Base-by-base conservation (phyloP, 1,140 invertebrate genomes). In the Hydropsyche tenuis region DNA sequence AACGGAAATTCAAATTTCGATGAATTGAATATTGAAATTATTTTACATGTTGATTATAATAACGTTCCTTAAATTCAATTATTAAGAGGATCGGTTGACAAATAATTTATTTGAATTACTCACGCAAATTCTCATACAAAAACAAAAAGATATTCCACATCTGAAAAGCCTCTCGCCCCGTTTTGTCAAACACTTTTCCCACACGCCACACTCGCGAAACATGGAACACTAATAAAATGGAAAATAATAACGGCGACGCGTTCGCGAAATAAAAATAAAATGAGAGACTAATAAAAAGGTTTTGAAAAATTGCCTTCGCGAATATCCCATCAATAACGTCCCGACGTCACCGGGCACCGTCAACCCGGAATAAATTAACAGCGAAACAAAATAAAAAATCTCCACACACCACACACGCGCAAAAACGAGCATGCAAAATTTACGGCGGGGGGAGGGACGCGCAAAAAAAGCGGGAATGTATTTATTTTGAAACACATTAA, bases 261-360 rank as follows among this genome's bases (percentile, higher is more conserved):
- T 11, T 53, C n/a, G n/a, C 30, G 30, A 37, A 60, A 60, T 25
- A 60, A 60, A 25, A 56, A 56, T 56, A 56, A 60, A 25, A 60
- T 60, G 22, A 60, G 25, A 5, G 9, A 60, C 20, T 25, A 60
- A 25, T 60, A 60, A 60, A 60, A 60, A 25, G 56, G 56, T 60
- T 60, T 60, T 27, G 56, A 60, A 60, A 60, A 60, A 60, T 60
- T 27, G 56, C 56, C 23, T 25, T 60, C 56, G 23, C 56, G 56
- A 60, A 60, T 60, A 60, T 23, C 56, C 23, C 56, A 60, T 60
- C 56, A 60, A 60, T 60, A 60, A 60, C 23, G 56, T 60, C 23
- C 56, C 45, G 14, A 60, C 56, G 56, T 60, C 56, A 60, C 56
- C 56, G 22, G 23, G 56, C 25, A 60, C 56, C 11, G 23, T 60